Evolutionary conservation across 1,140 invertebrate genomes (phyloP).

Genomic region (Diprion similis): DNA sequence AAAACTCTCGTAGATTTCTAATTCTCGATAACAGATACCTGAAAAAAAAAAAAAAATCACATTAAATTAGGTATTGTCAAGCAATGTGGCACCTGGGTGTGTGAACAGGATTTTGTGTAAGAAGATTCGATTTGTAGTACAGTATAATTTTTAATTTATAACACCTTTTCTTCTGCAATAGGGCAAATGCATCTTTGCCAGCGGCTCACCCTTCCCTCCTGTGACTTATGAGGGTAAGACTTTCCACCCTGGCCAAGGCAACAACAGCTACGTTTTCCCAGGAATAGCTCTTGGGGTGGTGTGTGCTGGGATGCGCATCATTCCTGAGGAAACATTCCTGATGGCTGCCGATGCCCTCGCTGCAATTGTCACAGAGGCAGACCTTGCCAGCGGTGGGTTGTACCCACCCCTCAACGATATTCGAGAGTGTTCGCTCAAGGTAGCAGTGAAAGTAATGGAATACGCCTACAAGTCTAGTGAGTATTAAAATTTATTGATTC

Average conservation of each 20-base stretch:
- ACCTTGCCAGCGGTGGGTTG: constrained; percentile 87
- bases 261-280: constrained; percentile 97
- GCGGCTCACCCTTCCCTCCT: constrained; percentile 90
- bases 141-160: not conserved
- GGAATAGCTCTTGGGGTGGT: constrained; percentile 90
- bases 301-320: constrained; percentile 80
- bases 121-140: not conserved
- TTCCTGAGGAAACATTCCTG: constrained; percentile 89
- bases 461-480: constrained; percentile 88
- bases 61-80: constrained; percentile 14
- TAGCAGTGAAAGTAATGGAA: constrained; percentile 84
- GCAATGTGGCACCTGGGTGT: not conserved
- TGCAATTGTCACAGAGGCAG: constrained; percentile 80
- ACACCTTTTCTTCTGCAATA: constrained; percentile 48
- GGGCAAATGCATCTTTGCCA: constrained; percentile 88
- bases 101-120: not conserved
- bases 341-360: constrained; percentile 85
- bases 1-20: too few relatives aligned
- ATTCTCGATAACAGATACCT: too few relatives aligned
- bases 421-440: constrained; percentile 85
- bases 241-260: constrained; percentile 90
- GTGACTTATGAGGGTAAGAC: constrained; percentile 80
- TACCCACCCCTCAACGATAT: constrained; percentile 94
- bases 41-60: not conserved
- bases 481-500: constrained; percentile 20